Conservation (phyloP, 2,113 vertebrate species). For the Leiothrix lutea region DNA sequence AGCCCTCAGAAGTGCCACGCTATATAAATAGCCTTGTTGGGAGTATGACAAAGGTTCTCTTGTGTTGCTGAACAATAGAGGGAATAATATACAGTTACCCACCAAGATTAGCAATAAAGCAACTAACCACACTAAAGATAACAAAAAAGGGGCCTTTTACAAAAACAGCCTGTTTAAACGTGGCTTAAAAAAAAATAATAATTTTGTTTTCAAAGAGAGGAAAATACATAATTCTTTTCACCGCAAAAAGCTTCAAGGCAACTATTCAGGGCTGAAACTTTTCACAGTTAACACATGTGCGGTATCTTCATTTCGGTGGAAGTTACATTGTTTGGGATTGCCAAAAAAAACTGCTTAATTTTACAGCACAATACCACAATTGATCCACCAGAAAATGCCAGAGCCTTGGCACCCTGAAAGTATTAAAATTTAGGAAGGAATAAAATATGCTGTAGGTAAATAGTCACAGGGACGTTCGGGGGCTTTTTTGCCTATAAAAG, state of each 20-base stretch:
- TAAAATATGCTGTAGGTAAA: constrained; percentile 65
- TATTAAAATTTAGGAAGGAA: constrained; percentile 49
- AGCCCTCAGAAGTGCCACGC: not conserved
- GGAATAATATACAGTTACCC: constrained; percentile 66
- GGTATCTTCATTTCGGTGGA: constrained; percentile 58
- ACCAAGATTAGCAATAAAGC: constrained; percentile 62
- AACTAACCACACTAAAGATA: constrained; percentile 63
- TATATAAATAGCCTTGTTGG: constrained; percentile 56
- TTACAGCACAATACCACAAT: constrained; percentile 58
- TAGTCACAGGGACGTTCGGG: not conserved
- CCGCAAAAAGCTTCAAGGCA: constrained; percentile 58
- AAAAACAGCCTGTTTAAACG: constrained; percentile 54
- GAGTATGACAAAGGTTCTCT: constrained; percentile 64
- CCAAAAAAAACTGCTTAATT: constrained; percentile 62
- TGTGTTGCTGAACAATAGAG: constrained; percentile 65
- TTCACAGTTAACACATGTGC: constrained; percentile 54
- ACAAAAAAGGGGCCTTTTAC: constrained; percentile 43
- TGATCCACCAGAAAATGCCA: constrained; percentile 52
- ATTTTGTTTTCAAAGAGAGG: constrained; percentile 54
- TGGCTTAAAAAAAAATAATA: not conserved
- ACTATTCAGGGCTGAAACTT: constrained; percentile 52
- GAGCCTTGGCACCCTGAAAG: constrained; percentile 39
- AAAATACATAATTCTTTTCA: constrained; percentile 64
- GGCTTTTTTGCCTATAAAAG: constrained; percentile 64
- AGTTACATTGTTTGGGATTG: constrained; percentile 51